Percentiles rank a stretch among this genome's conserved stretches.
phyloP scores from a whole-genome alignment of 2,797 vertebrate species.

The Zenarchopterus dispar region DNA sequence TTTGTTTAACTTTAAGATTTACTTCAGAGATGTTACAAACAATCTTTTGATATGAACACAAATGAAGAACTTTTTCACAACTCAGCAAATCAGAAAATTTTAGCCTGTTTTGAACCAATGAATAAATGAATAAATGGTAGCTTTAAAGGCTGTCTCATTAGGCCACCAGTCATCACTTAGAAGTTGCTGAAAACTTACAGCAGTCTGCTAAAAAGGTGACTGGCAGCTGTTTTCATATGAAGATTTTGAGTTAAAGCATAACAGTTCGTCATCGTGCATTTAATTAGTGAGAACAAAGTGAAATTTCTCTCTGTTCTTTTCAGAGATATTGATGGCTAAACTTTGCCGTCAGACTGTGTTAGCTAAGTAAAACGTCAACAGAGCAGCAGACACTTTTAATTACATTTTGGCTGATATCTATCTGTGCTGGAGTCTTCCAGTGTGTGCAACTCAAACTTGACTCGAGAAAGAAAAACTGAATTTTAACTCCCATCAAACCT shows the following conservation, averaged over 20 bases:
- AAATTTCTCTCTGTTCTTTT: slow-evolving; percentile 68
- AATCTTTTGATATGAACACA: slow-evolving; percentile 48
- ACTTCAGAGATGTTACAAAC: slow-evolving; percentile 39
- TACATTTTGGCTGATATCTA: slow-evolving; percentile 71
- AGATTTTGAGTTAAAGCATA: slow-evolving; percentile 40
- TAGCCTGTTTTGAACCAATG: slow-evolving; percentile 20
- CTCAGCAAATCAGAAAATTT: slow-evolving; percentile 3
- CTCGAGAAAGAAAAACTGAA: slow-evolving; percentile 46
- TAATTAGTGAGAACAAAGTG: slow-evolving; percentile 72
- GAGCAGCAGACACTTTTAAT: slow-evolving; percentile 71
- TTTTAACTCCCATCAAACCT: slow-evolving; percentile 46
- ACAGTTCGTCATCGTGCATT: slow-evolving; percentile 55
- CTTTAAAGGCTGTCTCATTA: slow-evolving; percentile 61
- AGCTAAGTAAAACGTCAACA: slow-evolving; percentile 65
- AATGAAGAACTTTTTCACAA: slow-evolving; percentile 26
- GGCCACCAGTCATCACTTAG: slow-evolving; percentile 16
- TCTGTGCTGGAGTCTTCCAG: slow-evolving; percentile 54
- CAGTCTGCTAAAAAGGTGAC: slow-evolving; percentile 54
- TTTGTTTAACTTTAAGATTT: slow-evolving; percentile 50
- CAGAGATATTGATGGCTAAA: slow-evolving; percentile 70
- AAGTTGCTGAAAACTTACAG: slow-evolving; percentile 19
- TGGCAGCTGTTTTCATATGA: slow-evolving; percentile 59
- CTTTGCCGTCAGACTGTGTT: slow-evolving; percentile 63
- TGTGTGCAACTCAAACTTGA: slow-evolving; percentile 47
- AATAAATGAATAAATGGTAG: slow-evolving; percentile 38